Evolutionary conservation across 1,140 invertebrate genomes (phyloP).

Genomic region (Lordiphosa mommai): DNA sequence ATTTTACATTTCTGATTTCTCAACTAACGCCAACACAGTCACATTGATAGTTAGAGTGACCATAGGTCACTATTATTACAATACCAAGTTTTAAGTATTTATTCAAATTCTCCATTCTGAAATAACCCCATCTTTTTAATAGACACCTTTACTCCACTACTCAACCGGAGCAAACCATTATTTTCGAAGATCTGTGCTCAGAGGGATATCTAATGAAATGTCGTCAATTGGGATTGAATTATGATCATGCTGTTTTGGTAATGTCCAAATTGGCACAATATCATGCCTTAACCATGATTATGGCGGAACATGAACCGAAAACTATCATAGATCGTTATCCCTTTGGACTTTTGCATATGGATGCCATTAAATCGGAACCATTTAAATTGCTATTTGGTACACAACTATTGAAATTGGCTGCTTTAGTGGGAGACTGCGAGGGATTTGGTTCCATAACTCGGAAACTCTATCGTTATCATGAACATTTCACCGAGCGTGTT

Average conservation of each 20-base stretch:
- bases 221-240: conserved; percentile 65
- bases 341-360: conserved; percentile 65
- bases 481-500: conserved; percentile 49
- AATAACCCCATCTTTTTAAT: not conserved
- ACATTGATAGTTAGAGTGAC: no score
- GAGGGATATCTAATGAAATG: conserved; percentile 64
- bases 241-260: conserved; percentile 42
- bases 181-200: conserved; percentile 62
- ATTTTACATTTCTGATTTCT: no score
- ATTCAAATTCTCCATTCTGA: no score
- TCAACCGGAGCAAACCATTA: conserved; percentile 64
- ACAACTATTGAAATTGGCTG: conserved; percentile 53
- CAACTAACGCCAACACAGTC: no score
- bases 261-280: conserved; percentile 67
- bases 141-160: conserved; percentile 80
- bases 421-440: conserved; percentile 72
- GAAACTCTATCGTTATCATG: conserved; percentile 71
- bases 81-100: no score
- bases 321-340: conserved; percentile 60
- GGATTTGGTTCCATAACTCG: conserved; percentile 78
- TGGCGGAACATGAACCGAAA: conserved; percentile 54
- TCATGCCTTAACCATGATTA: conserved; percentile 69
- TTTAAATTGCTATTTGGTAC: conserved; percentile 68
- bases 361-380: conserved; percentile 65
- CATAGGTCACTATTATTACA: no score